Evolutionary conservation across 2,888 invertebrate species (phyloP).

Genomic region (Tachina lurida): DNA sequence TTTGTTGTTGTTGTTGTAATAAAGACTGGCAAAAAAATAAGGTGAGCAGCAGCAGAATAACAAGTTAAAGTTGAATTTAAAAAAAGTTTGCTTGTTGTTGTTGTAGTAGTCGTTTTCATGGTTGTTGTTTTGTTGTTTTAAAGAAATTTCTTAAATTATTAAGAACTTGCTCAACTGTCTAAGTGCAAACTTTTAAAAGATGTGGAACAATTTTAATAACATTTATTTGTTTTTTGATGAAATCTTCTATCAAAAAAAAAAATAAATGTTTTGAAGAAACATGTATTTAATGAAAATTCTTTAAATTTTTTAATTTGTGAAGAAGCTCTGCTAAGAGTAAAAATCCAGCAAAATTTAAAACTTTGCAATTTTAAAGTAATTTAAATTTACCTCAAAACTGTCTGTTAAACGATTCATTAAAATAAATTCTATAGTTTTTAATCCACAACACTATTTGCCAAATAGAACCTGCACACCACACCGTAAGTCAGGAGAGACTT

Average conservation of each 20-base stretch:
- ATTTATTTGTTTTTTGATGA: neutral
- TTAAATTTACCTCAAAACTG: too few species aligned
- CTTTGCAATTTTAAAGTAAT: too few species aligned
- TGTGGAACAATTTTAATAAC: neutral
- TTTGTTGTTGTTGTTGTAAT: neutral
- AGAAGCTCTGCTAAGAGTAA: too few species aligned
- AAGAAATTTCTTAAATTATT: neutral
- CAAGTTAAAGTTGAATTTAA: neutral
- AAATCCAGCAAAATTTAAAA: too few species aligned
- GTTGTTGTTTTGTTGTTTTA: neutral
- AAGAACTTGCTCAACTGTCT: slow-evolving; percentile 1
- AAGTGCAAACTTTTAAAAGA: neutral
- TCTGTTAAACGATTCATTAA: too few species aligned
- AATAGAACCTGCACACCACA: too few species aligned
- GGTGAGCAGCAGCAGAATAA: slow-evolving; percentile 13
- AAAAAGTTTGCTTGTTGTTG: neutral
- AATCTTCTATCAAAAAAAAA: neutral
- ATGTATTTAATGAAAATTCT: neutral
- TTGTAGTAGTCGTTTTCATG: neutral
- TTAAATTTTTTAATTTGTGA: neutral
- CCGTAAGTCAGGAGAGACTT: too few species aligned
- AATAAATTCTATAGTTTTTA: too few species aligned
- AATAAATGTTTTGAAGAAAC: neutral
- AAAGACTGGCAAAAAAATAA: neutral
- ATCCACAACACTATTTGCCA: too few species aligned